Evolutionary conservation across 2,113 vertebrate genomes (phyloP).

Genomic region (Cinclus mexicanus): DNA sequence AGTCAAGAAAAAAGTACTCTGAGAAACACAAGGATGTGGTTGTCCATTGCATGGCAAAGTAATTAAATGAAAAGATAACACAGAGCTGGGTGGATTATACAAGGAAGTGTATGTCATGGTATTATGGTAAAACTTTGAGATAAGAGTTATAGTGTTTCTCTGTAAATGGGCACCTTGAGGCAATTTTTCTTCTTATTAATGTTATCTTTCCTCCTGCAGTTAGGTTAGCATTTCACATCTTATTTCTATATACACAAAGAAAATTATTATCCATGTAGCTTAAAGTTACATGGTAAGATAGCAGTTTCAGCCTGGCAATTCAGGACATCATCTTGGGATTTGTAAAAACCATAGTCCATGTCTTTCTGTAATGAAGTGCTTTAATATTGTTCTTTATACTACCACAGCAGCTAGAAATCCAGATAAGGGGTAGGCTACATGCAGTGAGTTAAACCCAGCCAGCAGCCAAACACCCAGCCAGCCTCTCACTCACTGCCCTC

Average conservation of each 20-base stretch:
- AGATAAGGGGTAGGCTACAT: not conserved
- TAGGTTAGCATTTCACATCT: not conserved
- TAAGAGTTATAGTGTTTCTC: not conserved
- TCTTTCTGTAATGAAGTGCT: not conserved
- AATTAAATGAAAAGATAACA: not conserved
- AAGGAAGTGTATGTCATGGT: not conserved
- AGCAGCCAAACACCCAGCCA: not conserved
- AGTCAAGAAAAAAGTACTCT: not conserved
- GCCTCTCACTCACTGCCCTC: not conserved
- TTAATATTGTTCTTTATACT: not conserved
- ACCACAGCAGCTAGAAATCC: not conserved
- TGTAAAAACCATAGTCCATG: not conserved
- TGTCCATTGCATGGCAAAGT: not conserved
- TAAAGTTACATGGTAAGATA: not conserved
- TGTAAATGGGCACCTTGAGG: not conserved
- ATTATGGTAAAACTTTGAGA: not conserved
- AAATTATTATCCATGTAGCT: not conserved
- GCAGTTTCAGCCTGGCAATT: not conserved
- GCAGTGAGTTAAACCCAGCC: not conserved
- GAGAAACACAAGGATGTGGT: not conserved
- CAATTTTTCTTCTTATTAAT: not conserved
- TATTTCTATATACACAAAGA: not conserved
- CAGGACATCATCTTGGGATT: not conserved
- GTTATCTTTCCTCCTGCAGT: not conserved
- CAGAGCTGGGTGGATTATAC: not conserved